Base-by-base conservation (phyloP, 2,797 vertebrate species). In the Cyprinodon diabolis region DNA sequence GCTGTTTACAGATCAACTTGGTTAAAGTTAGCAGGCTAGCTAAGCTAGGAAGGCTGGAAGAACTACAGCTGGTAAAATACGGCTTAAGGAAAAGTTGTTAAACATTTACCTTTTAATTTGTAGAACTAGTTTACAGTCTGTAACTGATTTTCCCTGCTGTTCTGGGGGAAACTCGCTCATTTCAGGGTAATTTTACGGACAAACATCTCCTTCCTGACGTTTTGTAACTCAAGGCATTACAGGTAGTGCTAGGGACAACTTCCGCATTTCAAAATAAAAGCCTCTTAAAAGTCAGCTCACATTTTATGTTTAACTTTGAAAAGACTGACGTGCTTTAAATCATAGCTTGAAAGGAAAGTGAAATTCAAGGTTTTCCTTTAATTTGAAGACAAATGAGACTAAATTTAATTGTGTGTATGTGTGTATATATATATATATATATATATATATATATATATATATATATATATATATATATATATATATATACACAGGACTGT, bases 51-150 rank as follows among this genome's bases (percentile, higher is more conserved):
- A 13, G 8, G 40, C 56, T 79, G 52, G 51, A 7, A 54, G 17
- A 30, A 23, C 15, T 12, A 47, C 21, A 21, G 65, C 60, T 56
- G 57, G 81, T 65, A 17, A 30, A 30, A 25, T 4, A 11, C 6
- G 2, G 35, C 43, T 52, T 58, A 10, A 60, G 1, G 4, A 52
- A 43, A 83, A 86, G 89, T 90, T 86, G 48, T 52, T 0, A 0
- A 55, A n/a, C 14, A 76, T 54, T 87, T 88, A 91, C 90, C 84
- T 80, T 25, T 13, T 65, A 30, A 43, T 82, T 74, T 21, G 40
- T 68, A 54, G 30, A 63, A 71, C 43, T 17, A 30, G 8, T 13
- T 11, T 19, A 11, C 0, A 1, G 4, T 13, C 70, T 11, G 19
- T 0, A 40, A 54, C 2, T 2, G 10, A 23, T 67, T 47, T 25